A percentile compares a stretch with the other conserved stretches of the same genome.
phyloP scores from a whole-genome alignment of 2,888 invertebrate species.

The Elysia crispata region DNA sequence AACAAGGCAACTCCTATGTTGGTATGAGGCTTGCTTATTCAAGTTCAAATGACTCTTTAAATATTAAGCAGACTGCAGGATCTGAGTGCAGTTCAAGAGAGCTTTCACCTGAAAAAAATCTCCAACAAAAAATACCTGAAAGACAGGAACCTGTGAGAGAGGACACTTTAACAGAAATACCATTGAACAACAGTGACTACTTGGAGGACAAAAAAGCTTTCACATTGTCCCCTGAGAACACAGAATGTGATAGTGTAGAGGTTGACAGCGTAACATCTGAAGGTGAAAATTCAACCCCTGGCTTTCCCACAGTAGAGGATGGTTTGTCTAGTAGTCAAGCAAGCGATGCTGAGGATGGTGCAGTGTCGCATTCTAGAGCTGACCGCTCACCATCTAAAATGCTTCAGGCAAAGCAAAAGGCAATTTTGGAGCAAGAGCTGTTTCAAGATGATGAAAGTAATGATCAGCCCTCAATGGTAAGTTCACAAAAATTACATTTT shows the following conservation, averaged over 20 bases:
- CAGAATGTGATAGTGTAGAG: conserved; percentile 93
- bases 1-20: conserved; percentile 85
- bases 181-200: conserved; percentile 79
- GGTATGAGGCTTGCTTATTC: conserved; percentile 84
- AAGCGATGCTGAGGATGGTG: conserved; percentile 87
- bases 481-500: not conserved
- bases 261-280: conserved; percentile 82
- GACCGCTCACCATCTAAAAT: conserved; percentile 83
- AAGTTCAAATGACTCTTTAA: conserved; percentile 69
- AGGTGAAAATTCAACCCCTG: conserved; percentile 67
- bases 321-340: conserved; percentile 95
- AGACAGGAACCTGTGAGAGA: conserved; percentile 68
- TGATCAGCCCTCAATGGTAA: conserved; percentile 26
- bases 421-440: conserved; percentile 63
- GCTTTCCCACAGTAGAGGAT: conserved; percentile 94
- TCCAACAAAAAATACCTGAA: conserved; percentile 59
- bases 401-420: conserved; percentile 80
- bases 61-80: conserved; percentile 61
- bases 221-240: conserved; percentile 93
- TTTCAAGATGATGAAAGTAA: conserved; percentile 32
- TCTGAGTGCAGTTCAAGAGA: conserved; percentile 65
- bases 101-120: conserved; percentile 66
- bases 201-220: conserved; percentile 85
- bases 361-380: conserved; percentile 27
- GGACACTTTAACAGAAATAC: conserved; percentile 74